Conservation (phyloP, 2,113 vertebrate genomes). For the Corythornis vintsioides region DNA sequence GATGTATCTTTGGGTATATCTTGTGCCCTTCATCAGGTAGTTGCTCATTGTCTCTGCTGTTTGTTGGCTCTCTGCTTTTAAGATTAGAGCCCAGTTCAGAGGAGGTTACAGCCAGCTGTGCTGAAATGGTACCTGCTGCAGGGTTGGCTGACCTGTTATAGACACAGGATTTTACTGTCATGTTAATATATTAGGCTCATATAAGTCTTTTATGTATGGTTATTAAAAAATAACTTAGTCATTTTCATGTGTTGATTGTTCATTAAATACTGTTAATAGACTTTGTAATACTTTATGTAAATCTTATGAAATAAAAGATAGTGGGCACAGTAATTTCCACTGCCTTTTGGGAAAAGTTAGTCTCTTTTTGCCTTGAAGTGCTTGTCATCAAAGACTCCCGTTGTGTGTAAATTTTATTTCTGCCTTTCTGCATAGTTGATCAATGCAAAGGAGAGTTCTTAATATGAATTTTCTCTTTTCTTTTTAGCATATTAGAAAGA, state of each 20-base stretch:
- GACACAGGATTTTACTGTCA: not conserved
- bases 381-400: not conserved
- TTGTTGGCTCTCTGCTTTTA: not conserved
- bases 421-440: not conserved
- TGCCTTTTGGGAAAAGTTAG: not conserved
- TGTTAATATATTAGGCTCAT: not conserved
- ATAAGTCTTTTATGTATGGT: not conserved
- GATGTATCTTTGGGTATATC: not conserved
- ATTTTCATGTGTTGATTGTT: not conserved
- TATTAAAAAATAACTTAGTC: not conserved
- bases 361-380: not conserved
- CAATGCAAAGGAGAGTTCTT: not conserved
- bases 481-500: conserved; percentile 86
- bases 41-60: not conserved
- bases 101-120: not conserved
- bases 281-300: not conserved
- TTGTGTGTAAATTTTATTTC: not conserved
- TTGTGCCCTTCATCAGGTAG: not conserved
- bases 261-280: not conserved
- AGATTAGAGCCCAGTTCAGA: not conserved
- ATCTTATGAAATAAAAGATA: not conserved
- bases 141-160: not conserved
- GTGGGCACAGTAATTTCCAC: not conserved
- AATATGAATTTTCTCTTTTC: not conserved
- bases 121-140: not conserved